Evolutionary conservation across 2,888 invertebrate species (phyloP).

Genomic region (Himalopsyche kuldschensis): DNA sequence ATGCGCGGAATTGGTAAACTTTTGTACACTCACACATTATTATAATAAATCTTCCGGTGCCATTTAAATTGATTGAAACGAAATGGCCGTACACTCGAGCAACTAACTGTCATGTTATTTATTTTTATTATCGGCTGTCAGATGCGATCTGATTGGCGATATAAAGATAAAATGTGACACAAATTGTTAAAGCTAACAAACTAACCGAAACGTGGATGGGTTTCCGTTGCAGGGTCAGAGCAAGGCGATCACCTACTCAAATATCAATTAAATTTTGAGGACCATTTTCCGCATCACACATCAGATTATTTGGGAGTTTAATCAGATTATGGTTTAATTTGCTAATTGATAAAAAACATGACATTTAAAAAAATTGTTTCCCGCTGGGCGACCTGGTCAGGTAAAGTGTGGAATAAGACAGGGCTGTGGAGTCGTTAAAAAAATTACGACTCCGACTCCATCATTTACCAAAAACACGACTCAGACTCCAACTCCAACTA

Average conservation of each 20-base stretch:
- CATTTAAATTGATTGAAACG: neutral
- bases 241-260: neutral
- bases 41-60: neutral
- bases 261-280: neutral
- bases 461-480: too few species aligned
- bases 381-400: too few species aligned
- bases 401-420: too few species aligned
- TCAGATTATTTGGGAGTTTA: neutral
- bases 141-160: conserved; percentile 18
- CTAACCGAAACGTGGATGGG: neutral
- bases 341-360: too few species aligned
- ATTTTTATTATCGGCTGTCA: conserved; percentile 24
- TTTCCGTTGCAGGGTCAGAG: neutral
- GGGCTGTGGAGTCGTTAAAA: too few species aligned
- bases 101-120: conserved; percentile 14
- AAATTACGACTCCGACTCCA: too few species aligned
- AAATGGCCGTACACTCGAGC: neutral
- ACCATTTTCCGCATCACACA: neutral
- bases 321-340: too few species aligned
- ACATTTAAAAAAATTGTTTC: too few species aligned
- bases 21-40: neutral
- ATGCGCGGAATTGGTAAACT: neutral
- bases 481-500: too few species aligned
- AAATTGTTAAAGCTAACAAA: conserved; percentile 7
- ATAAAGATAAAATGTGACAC: conserved; percentile 6